phyloP scores from a whole-genome alignment of 2,113 vertebrate genomes.

The Sus scrofa region T2T-Sscrofa CM000818.6:81537001-81537500 shows the following conservation, averaged over 20 bases:
- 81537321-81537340: neutral
- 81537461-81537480: neutral
- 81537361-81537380: neutral
- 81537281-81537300: conserved; percentile 32
- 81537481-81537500: neutral
- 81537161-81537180: neutral
- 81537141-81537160: neutral
- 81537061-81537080: neutral
- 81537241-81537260: neutral
- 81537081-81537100: conserved; percentile 65
- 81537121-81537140: conserved; percentile 61
- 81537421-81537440: neutral
- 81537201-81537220: conserved; percentile 61
- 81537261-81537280: conserved; percentile 35
- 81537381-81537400: neutral
- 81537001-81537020: neutral
- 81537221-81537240: neutral
- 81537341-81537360: accelerated
- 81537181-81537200: conserved; percentile 42
- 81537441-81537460: neutral
- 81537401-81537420: neutral
- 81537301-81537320: conserved; percentile 65
- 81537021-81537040: neutral
- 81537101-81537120: conserved; percentile 54
- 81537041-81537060: accelerated